A percentile compares a stretch with the other conserved stretches of the same genome.
Evolutionary conservation across 2,888 invertebrate species (phyloP).

Genomic region (Gari tellinella): DNA sequence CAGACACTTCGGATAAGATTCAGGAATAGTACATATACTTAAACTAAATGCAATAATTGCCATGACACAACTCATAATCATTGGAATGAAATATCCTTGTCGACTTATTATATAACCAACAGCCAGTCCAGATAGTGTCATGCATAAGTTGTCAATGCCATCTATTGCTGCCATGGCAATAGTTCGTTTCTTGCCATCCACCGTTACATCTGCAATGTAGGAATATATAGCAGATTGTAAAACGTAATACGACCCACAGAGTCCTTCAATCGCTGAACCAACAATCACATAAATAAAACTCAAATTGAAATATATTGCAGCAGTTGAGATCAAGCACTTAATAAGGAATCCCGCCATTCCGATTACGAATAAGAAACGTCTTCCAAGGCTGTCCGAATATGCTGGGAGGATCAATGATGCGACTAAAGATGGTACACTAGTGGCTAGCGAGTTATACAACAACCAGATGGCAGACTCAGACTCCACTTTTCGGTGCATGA

Average conservation of each 20-base stretch:
- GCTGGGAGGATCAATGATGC: background rate
- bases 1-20: slow-evolving; percentile 11
- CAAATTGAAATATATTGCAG: background rate
- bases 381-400: background rate
- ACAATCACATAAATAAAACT: background rate
- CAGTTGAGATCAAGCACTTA: background rate
- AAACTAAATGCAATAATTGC: background rate
- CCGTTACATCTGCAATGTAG: slow-evolving; percentile 2
- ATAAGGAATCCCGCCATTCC: background rate
- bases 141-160: background rate
- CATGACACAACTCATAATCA: background rate
- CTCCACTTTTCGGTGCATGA: background rate
- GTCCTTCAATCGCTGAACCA: background rate
- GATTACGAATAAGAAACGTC: background rate
- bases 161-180: background rate
- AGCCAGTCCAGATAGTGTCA: background rate
- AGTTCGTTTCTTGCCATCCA: background rate
- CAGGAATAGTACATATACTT: slow-evolving; percentile 15
- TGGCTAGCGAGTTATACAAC: background rate
- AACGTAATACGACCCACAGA: background rate
- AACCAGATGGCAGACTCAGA: background rate
- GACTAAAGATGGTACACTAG: background rate
- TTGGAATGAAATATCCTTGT: background rate
- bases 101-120: background rate
- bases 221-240: slow-evolving; percentile 3